These are phyloP conservation scores for Ophioderma brevispina DNA, from an alignment of 35 echinoderm and acorn worm species.

Conservation along the genomic window DNA sequence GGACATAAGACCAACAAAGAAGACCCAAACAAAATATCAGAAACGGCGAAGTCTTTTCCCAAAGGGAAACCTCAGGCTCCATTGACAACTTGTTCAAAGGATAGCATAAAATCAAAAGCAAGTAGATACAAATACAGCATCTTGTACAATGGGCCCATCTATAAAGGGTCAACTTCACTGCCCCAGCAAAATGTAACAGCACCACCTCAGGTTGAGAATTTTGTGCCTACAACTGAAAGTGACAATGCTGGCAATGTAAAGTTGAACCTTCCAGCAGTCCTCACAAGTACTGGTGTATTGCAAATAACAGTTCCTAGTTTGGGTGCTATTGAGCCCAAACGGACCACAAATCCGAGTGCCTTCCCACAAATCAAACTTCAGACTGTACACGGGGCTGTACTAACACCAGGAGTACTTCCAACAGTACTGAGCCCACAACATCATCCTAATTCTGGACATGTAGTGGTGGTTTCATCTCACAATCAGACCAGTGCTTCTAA, in stretches of 20 bases:
- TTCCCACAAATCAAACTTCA: not conserved
- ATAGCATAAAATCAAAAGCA: conserved; percentile 59
- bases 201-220: not conserved
- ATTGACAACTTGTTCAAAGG: not conserved
- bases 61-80: not conserved
- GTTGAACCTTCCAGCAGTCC: conserved; percentile 9
- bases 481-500: not conserved
- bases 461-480: not conserved
- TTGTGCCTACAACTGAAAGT: conserved; percentile 1
- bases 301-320: conserved; percentile 41
- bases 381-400: not conserved
- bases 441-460: not conserved
- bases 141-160: conserved; percentile 56
- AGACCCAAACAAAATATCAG: not conserved
- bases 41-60: not conserved
- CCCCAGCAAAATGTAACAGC: not conserved
- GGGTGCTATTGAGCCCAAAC: not conserved
- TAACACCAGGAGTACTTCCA: not conserved
- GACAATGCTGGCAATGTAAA: conserved; percentile 12
- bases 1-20: not conserved
- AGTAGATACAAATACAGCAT: conserved; percentile 97
- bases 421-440: not conserved
- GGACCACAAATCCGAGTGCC: not conserved
- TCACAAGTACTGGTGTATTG: conserved; percentile 25
- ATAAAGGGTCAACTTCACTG: not conserved